Conservation (phyloP, 2,113 vertebrate species). For the Poeciliopsis turrubarensis region DNA sequence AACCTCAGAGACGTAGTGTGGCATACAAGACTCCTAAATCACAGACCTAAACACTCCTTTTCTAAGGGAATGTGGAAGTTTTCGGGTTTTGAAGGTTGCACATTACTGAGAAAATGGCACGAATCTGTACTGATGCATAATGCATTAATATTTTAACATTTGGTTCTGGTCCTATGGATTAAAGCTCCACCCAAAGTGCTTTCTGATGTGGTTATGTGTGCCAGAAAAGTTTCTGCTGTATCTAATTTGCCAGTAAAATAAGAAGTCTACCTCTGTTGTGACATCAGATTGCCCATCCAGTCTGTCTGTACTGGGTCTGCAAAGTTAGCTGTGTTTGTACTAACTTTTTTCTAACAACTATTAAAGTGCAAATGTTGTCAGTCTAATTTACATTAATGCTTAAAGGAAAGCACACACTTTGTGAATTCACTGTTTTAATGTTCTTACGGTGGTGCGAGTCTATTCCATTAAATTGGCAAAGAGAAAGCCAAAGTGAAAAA, state of each 20-base stretch:
- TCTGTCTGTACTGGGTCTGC: not conserved
- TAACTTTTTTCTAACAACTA: not conserved
- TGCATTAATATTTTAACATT: not conserved
- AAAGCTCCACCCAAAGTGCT: not conserved
- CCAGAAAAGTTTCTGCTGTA: not conserved
- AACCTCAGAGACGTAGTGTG: no score
- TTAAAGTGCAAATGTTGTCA: not conserved
- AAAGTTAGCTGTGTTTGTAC: not conserved
- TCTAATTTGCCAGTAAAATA: no score
- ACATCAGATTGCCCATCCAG: not conserved
- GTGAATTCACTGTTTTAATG: not conserved
- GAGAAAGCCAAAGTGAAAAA: no score
- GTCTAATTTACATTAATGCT: not conserved
- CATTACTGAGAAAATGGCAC: not conserved
- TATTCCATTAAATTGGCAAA: not conserved
- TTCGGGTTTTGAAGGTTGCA: no score
- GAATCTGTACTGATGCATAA: not conserved
- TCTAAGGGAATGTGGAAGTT: no score
- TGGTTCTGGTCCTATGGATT: not conserved
- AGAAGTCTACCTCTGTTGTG: not conserved
- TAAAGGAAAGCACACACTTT: not conserved
- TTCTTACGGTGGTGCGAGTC: not conserved
- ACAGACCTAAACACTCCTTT: not conserved
- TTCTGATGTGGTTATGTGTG: not conserved
- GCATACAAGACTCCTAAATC: not conserved